Evolutionary conservation across 2,888 invertebrate genomes (phyloP), one percentile per base, ranked within the genome.

Genomic region (Drosophila antonietae): DNA sequence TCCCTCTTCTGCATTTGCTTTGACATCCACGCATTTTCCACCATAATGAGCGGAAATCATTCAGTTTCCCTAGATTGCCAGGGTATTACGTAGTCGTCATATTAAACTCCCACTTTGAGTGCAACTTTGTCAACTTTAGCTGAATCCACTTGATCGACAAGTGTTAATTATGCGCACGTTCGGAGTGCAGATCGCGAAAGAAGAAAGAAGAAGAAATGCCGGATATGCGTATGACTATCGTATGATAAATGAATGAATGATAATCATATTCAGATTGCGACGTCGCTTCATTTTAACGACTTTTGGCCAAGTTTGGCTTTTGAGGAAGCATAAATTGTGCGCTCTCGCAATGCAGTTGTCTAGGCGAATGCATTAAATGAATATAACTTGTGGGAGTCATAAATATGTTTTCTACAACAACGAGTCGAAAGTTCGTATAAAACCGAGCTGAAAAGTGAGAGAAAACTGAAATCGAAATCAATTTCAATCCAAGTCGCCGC

Each of bases 311-410:
- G 33, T 83, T 83, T 66, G 80, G 81, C 9, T 20, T 15, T 1
- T 52, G n/a, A 65, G 83, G 75, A 80, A 80, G 53, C 69, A 82
- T 82, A 80, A 80, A 80, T 79, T 80, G 55, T 64, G 35, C 41
- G 59, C 47, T 44, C 12, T 46, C 47, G 28, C 20, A 37, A 51
- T 55, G 6, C 44, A 31, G 14, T 35, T 35, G 51, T 51, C 47
- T 23, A 46, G 20, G 20, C 46, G 14, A 59, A 23, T 49, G 72
- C 46, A 61, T 77, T 77, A 65, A 28, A 43, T 31, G 60, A 53
- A 28, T 8, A 28, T 10, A 31, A 31, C 23, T 31, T 20, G 72
- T 64, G 77, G 73, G 73, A 61, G 72, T 28, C 12, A 28, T 20
- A 33, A 58, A 15, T 9, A 55, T 23, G n/a, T 63, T n/a, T 39